Percentiles rank a stretch among this genome's conserved stretches.
phyloP scores from a whole-genome alignment of 2,113 vertebrate species.

The Ciconia maguari region DNA sequence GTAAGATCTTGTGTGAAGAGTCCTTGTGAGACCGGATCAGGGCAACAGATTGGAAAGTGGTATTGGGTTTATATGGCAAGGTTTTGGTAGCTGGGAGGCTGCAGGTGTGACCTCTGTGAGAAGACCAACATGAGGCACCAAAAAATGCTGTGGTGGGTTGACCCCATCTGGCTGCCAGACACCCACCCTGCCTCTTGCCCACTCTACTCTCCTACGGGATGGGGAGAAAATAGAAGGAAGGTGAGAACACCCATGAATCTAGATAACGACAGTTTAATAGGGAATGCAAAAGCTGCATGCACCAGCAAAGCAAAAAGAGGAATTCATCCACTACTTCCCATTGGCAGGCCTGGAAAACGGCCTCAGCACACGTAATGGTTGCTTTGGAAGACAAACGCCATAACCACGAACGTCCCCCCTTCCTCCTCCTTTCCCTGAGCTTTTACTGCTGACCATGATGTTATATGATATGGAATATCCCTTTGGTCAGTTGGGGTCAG shows the following conservation, averaged over 20 bases:
- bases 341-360: neutral
- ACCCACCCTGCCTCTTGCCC: neutral
- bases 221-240: neutral
- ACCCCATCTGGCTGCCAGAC: neutral
- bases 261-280: neutral
- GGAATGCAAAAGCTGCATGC: neutral
- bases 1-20: neutral
- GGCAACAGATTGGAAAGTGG: neutral
- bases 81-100: neutral
- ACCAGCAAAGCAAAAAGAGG: neutral
- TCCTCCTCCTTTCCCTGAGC: too few relatives aligned
- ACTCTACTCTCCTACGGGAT: neutral
- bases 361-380: neutral
- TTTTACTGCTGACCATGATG: too few relatives aligned
- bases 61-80: neutral
- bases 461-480: too few relatives aligned
- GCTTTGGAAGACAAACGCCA: neutral
- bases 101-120: neutral
- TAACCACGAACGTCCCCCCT: too few relatives aligned
- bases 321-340: neutral
- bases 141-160: neutral
- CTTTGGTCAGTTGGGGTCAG: too few relatives aligned
- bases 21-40: neutral
- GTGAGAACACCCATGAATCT: neutral
- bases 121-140: neutral